Conservation (phyloP, 2,113 vertebrate genomes). For the Heterocephalus glaber region DNA sequence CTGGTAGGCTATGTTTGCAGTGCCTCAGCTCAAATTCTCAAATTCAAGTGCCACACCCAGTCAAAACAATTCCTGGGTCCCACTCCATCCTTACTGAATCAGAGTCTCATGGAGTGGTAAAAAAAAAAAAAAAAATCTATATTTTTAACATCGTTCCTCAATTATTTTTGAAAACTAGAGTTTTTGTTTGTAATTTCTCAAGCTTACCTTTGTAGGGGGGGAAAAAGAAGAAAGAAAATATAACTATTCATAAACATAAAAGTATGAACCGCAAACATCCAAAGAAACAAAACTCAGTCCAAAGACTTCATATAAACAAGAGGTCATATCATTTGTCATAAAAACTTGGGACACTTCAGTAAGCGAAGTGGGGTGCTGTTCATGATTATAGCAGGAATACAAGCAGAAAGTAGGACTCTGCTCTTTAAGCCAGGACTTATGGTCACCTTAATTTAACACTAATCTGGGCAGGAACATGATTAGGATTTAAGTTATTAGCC, state of each 20-base stretch:
- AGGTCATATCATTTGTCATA: not conserved
- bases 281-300: slow-evolving; percentile 13
- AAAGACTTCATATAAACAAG: not conserved
- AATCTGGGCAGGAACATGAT: not conserved
- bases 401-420: not conserved
- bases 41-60: not conserved
- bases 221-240: not conserved
- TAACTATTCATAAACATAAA: not conserved
- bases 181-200: not conserved
- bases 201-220: not conserved
- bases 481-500: not conserved
- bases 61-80: not conserved
- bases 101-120: not conserved
- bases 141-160: not conserved
- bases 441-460: not conserved
- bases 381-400: not conserved
- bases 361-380: not conserved
- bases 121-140: not conserved
- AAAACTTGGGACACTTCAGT: not conserved
- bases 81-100: not conserved
- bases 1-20: not conserved
- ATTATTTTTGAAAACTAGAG: not conserved
- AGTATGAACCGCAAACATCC: not conserved
- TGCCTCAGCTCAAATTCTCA: not conserved
- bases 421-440: not conserved